Conservation (phyloP, 2,888 invertebrate species). For the Caradrina kadenii region DNA sequence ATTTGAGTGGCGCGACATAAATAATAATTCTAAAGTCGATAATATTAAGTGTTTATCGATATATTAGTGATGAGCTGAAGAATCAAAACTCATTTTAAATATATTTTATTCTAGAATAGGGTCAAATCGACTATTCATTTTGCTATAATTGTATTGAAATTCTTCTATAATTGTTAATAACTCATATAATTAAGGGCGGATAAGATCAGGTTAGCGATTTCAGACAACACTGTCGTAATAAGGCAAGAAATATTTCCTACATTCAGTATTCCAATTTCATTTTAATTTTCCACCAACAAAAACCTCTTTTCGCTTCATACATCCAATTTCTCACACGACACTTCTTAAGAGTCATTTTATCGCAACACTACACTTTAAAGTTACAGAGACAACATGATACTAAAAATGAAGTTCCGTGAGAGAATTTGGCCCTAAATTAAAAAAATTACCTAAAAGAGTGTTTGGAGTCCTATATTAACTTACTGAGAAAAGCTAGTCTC, state of each 20-base stretch:
- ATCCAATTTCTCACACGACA: neutral
- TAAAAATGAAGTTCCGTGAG: neutral
- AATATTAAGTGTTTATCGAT: conserved; percentile 25
- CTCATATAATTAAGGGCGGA: neutral
- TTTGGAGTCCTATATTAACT: conserved; percentile 11
- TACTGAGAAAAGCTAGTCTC: conserved; percentile 41
- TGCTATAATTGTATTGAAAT: conserved; percentile 12
- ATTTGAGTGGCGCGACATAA: conserved; percentile 16
- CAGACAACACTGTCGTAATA: neutral
- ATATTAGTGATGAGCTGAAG: conserved; percentile 5
- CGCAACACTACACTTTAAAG: too few relatives aligned
- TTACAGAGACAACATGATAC: too few relatives aligned
- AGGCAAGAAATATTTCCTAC: conserved; percentile 23
- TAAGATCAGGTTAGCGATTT: neutral
- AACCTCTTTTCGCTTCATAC: neutral
- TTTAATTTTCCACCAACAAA: neutral
- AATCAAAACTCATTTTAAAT: neutral
- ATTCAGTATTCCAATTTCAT: neutral
- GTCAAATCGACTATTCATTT: neutral
- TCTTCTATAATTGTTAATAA: neutral
- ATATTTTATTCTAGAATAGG: neutral
- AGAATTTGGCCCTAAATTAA: neutral
- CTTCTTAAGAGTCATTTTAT: neutral
- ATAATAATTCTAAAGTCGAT: conserved; percentile 22
- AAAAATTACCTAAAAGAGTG: neutral